Base-by-base conservation (phyloP, 2,888 invertebrate genomes). In the Oeneis ivallda region DNA sequence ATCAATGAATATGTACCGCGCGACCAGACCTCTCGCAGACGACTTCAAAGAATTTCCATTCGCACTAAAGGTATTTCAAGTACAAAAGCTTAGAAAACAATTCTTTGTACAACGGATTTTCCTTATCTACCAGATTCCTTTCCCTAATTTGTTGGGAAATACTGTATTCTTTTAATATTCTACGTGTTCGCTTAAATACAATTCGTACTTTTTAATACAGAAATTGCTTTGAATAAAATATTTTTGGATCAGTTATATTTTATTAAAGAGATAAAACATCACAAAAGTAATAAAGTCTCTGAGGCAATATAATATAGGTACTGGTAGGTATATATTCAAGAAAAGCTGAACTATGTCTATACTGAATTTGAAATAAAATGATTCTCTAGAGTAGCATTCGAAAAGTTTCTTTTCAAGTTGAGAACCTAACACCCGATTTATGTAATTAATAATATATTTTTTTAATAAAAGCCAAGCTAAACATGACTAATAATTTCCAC, bases 1-100 rank as follows among this genome's bases (percentile, higher is more conserved):
- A 76, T 75, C 75, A 71, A 72, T 71, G 66, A 76, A 78, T 76
- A 75, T 76, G 74, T 79, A 81, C 75, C 76, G 73, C 70, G 71
- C 76, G 74, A 70, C 64, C 65, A 74, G 73, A 11, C 59, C 69
- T 70, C 66, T 70, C 26, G 71, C 64, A 13, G 65, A 62, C 50
- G 65, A 72, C 73, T 77, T 82, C 78, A 82, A 53, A 53, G 53
- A 53, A 34, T 37, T 53, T 17, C 1, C 11, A 19, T 56, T 19
- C 37, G 39, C 39, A 11, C 11, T 41, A 6, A 17, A 41, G 13
- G 11, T 19, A 39, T 56, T 56, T 56, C 15, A 15, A 11, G 5
- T 15, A 53, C 8, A 49, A 49, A 19, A 49, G 19, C 11, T 19
- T 11, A 19, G 1, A 19, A 49, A 49, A 45, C 45, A 45, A 15